A percentile compares a stretch with the other conserved stretches of the same genome.
phyloP scores from a whole-genome alignment of 1,140 invertebrate species.

The Mizuhopecten yessoensis region DNA sequence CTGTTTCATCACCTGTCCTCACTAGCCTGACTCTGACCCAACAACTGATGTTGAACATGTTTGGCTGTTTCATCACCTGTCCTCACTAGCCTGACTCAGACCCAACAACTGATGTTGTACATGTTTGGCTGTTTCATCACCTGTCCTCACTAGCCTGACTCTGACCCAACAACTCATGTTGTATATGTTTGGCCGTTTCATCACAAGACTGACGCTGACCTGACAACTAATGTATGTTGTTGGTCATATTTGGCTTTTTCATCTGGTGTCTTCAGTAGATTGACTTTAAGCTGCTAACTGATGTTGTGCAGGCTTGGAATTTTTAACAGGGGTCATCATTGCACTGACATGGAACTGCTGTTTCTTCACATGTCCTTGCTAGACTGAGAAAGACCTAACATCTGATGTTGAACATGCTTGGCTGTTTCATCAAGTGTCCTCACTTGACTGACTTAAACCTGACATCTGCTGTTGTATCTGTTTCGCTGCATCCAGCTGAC shows the following conservation, averaged over 20 bases:
- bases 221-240: no score
- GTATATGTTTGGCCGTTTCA: slow-evolving; percentile 64
- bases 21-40: background rate
- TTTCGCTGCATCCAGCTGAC: slow-evolving; percentile 66
- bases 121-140: background rate
- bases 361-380: background rate
- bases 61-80: background rate
- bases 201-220: slow-evolving; percentile 46
- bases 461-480: slow-evolving; percentile 65
- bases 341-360: background rate
- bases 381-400: background rate
- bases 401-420: no score
- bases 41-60: background rate
- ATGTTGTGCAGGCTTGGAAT: no score
- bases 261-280: background rate
- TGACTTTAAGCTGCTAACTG: no score
- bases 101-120: slow-evolving; percentile 12
- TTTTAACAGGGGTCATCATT: background rate
- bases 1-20: background rate
- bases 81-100: background rate
- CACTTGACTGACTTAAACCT: background rate
- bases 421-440: background rate
- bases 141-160: no score
- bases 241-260: no score
- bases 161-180: slow-evolving; percentile 58